Conservation (phyloP, 2,113 vertebrate species). For the Scolopax mira region DNA sequence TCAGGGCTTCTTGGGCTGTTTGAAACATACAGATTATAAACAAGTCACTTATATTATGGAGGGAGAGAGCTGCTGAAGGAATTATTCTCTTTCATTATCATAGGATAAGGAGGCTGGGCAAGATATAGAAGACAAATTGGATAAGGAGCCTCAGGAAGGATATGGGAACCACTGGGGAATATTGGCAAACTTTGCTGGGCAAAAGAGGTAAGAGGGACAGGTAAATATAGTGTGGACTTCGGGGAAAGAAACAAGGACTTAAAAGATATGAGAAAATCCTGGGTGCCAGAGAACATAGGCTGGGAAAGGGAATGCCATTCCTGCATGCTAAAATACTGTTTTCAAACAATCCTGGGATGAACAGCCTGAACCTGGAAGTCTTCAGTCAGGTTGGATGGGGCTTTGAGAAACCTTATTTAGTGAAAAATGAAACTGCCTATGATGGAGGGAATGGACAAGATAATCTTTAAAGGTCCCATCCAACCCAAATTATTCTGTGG, state of each 20-base stretch:
- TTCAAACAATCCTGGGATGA: neutral
- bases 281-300: neutral
- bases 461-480: neutral
- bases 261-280: neutral
- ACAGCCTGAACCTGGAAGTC: neutral
- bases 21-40: neutral
- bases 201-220: neutral
- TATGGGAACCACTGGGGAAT: neutral
- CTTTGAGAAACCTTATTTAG: neutral
- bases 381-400: neutral
- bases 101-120: neutral
- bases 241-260: neutral
- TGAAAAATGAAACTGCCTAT: neutral
- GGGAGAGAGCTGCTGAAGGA: neutral
- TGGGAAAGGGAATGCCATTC: neutral
- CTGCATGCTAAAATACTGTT: neutral
- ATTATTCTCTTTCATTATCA: neutral
- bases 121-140: neutral
- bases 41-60: neutral
- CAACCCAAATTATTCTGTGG: neutral
- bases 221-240: neutral
- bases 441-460: accelerated
- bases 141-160: neutral
- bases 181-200: neutral
- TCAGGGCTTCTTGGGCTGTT: neutral